Evolutionary conservation across 2,888 invertebrate genomes (phyloP), one percentile per base, ranked within the genome.

Genomic region (Drosophila mayaguana): DNA sequence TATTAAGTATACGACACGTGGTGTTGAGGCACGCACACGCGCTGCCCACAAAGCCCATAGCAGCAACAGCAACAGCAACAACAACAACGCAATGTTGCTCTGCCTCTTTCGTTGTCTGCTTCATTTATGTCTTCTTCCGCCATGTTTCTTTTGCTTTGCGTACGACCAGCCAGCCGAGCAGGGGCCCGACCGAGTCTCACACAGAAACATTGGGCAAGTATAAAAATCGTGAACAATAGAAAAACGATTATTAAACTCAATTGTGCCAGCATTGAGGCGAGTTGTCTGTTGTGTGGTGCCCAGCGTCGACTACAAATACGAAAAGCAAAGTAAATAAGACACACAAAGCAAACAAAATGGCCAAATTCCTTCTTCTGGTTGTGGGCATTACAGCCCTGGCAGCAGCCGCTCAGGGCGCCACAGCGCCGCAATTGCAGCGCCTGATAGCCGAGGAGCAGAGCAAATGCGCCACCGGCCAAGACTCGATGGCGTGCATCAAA

Each of bases 401-500:
- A 34, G 61, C 76, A 5, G 51, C 57, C 36, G 95, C 95, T 88
- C 76, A 83, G 40, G 95, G 95, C 25, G 94, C 95, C 50, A 60
- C 81, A 12, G 72, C 79, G 95, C 95, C 89, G 93, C 94, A 95
- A 81, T 94, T 96, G 94, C 96, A 96, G 88, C 94, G 94, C 61
- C 94, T 96, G 93, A 95, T 97, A 54, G 96, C 96, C 89, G 96
- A 96, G 93, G 96, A 96, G 94, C 95, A 95, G 90, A 94, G 94
- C 63, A 95, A 96, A 90, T 97, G 97, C 92, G 94, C 95, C 45
- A 95, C 95, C 84, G 96, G 96, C 82, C 95, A 95, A 82, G 96
- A 97, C 92, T 95, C 96, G 22, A 94, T 96, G 65, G 95, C 96
- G 77, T 97, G 97, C 93, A 95, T 97, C 93, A 97, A 97, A 93